These are phyloP conservation scores for Paedocypris micromegethes DNA, from an alignment of 2,797 vertebrate genomes.

Conservation along the genomic window DNA sequence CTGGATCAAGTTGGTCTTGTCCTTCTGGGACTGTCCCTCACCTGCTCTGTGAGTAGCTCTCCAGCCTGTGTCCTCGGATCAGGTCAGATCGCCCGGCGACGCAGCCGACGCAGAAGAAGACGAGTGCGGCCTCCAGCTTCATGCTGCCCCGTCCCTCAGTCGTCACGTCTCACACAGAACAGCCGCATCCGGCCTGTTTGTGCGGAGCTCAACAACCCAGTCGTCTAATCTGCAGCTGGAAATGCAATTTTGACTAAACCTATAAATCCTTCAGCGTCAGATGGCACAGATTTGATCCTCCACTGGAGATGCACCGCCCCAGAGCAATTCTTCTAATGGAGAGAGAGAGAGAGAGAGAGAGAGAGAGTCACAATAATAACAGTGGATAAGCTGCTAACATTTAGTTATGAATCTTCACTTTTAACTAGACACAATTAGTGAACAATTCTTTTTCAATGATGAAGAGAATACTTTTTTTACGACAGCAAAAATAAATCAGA, in stretches of 20 bases:
- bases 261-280: conserved; percentile 79
- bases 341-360: too few species aligned
- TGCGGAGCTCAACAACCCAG: conserved; percentile 65
- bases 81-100: conserved; percentile 57
- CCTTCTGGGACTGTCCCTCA: conserved; percentile 44
- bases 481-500: too few species aligned
- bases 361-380: too few species aligned
- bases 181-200: conserved; percentile 48
- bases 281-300: conserved; percentile 80
- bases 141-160: conserved; percentile 67
- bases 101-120: conserved; percentile 65
- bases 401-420: too few species aligned
- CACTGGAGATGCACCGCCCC: conserved; percentile 62
- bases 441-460: too few species aligned
- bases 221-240: conserved; percentile 75
- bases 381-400: too few species aligned
- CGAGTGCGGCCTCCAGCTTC: conserved; percentile 66
- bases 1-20: too few species aligned
- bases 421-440: too few species aligned
- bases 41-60: conserved; percentile 72
- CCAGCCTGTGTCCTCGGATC: conserved; percentile 61
- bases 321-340: conserved; percentile 67
- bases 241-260: conserved; percentile 82
- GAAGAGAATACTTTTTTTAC: too few species aligned
- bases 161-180: conserved; percentile 57